Evolutionary conservation across 2,888 invertebrate genomes (phyloP), one percentile per base, ranked within the genome.

Genomic region (Zeuzera pyrina): DNA sequence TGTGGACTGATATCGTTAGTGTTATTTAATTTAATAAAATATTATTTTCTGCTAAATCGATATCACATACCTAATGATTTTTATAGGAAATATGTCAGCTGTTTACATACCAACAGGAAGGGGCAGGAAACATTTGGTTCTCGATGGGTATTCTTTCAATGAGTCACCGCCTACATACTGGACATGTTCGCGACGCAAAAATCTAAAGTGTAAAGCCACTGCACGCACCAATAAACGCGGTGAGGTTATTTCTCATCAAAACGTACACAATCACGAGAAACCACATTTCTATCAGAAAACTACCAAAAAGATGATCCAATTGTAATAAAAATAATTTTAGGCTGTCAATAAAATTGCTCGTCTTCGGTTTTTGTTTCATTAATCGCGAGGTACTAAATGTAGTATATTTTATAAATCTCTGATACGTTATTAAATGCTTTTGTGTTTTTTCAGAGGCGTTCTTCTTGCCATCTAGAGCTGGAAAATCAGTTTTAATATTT

Each of bases 401-500:
- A n/a, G n/a, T n/a, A n/a, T n/a, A n/a, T n/a, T n/a, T n/a, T n/a
- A n/a, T n/a, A n/a, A n/a, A n/a, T n/a, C n/a, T n/a, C n/a, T n/a
- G n/a, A n/a, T n/a, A n/a, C n/a, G n/a, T n/a, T n/a, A n/a, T n/a
- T n/a, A n/a, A n/a, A n/a, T n/a, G n/a, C 11, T 22, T 22, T 22
- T 22, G 19, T 19, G 37, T 28, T 36, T 43, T 65, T 63, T 37
- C 78, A 83, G 78, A 70, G 44, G 77, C 79, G 1, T 83, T 76
- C 57, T 83, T 71, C 47, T 50, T 83, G 41, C 83, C 83, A 21
- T 83, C 83, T 26, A 62, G 81, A 46, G 76, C 78, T 24, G 83
- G 83, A 15, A 83, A 83, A 47, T 81, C 76, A 6, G 73, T 83
- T 12, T 47, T 83, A 36, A 83, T 83, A 60, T 83, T 76, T 50